phyloP scores from a whole-genome alignment of 2,888 invertebrate genomes.

The Macaria liturata region DNA sequence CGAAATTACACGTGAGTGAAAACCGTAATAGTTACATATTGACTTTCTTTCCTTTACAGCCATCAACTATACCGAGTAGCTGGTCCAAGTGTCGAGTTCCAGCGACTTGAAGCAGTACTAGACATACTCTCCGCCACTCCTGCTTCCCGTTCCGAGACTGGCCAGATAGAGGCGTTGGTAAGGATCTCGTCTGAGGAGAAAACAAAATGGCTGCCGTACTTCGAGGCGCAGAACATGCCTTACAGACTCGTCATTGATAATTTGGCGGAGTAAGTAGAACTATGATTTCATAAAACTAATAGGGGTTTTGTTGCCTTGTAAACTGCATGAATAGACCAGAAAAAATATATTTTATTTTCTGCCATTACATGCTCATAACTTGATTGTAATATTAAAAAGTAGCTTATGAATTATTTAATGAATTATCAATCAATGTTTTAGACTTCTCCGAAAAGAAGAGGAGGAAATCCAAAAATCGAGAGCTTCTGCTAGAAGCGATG shows the following conservation, averaged over 20 bases:
- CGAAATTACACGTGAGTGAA: too few species aligned
- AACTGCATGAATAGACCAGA: neutral
- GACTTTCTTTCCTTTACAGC: conserved; percentile 35
- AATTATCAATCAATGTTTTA: conserved; percentile 31
- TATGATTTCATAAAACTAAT: neutral
- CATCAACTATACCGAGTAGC: conserved; percentile 65
- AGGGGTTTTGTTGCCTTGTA: neutral
- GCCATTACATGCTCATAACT: neutral
- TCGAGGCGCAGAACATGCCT: conserved; percentile 51
- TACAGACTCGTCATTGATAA: conserved; percentile 63
- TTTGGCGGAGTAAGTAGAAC: conserved; percentile 59
- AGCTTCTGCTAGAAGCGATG: conserved; percentile 43
- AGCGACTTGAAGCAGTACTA: conserved; percentile 46
- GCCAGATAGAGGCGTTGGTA: conserved; percentile 51
- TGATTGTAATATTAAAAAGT: too few species aligned
- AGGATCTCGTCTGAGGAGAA: conserved; percentile 62
- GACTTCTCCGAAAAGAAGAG: conserved; percentile 66
- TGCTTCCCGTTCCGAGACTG: too few species aligned
- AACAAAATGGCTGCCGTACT: conserved; percentile 61
- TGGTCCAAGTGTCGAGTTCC: conserved; percentile 53
- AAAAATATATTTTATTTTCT: neutral
- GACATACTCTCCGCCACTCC: conserved; percentile 41
- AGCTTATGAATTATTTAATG: too few species aligned
- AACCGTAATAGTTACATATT: too few species aligned
- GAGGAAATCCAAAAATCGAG: conserved; percentile 43